phyloP scores from a whole-genome alignment of 2,888 invertebrate genomes.

The Antheraea yamamai region DNA sequence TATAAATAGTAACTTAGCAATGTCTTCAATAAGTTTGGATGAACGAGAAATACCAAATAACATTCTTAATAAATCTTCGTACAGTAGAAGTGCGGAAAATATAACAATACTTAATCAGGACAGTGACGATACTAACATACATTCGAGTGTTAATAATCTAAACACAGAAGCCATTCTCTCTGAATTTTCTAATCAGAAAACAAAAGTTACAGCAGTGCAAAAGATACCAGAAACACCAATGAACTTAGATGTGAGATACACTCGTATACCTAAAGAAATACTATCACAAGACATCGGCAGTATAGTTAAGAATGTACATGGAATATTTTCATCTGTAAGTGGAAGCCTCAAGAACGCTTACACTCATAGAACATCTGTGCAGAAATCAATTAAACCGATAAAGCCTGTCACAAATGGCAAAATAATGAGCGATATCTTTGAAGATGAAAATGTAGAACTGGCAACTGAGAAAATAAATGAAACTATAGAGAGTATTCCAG shows the following conservation, averaged over 20 bases:
- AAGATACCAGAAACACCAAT: constrained; percentile 55
- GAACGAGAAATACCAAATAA: constrained; percentile 43
- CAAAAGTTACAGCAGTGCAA: constrained; percentile 58
- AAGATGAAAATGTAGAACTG: constrained; percentile 47
- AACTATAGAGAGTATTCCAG: constrained; percentile 26
- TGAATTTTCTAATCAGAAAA: constrained; percentile 61
- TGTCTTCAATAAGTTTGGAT: constrained; percentile 62
- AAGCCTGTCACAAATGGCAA: constrained; percentile 63
- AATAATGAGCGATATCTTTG: constrained; percentile 73
- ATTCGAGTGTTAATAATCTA: constrained; percentile 48
- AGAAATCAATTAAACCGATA: constrained; percentile 49
- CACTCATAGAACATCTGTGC: constrained; percentile 52
- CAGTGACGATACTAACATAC: constrained; percentile 31
- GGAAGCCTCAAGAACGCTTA: constrained; percentile 75
- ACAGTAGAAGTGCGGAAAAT: constrained; percentile 69
- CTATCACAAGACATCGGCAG: constrained; percentile 70
- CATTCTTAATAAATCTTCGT: constrained; percentile 44
- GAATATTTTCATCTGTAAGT: constrained; percentile 74
- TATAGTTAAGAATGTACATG: constrained; percentile 77
- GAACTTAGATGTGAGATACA: constrained; percentile 46
- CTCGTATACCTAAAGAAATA: constrained; percentile 66
- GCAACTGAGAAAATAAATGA: constrained; percentile 24
- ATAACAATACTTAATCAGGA: constrained; percentile 44
- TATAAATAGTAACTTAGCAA: constrained; percentile 44
- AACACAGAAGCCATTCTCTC: constrained; percentile 62